These are phyloP conservation scores for Cheilosia variabilis DNA, from an alignment of 2,888 invertebrate genomes.

Conservation along the genomic window DNA sequence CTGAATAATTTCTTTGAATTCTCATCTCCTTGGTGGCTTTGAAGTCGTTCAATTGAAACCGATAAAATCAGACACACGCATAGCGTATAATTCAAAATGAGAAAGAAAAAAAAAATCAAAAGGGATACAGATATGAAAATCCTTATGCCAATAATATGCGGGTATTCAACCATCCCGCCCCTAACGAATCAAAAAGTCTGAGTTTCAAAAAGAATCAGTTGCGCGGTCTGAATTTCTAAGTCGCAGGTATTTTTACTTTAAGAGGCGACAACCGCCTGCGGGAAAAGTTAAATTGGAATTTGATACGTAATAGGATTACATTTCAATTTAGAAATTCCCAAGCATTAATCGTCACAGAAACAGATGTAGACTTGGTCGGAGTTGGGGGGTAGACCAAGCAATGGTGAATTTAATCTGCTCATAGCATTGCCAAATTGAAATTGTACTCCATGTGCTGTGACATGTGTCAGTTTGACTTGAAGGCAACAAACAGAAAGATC, in stretches of 20 bases:
- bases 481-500: neutral
- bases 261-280: neutral
- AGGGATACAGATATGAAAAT: neutral
- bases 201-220: neutral
- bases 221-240: neutral
- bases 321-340: slow-evolving; percentile 53
- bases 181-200: neutral
- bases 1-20: neutral
- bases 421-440: neutral
- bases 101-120: no score
- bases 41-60: slow-evolving; percentile 5
- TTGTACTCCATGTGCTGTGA: slow-evolving; percentile 3
- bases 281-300: slow-evolving; percentile 64
- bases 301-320: slow-evolving; percentile 61
- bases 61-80: slow-evolving; percentile 22
- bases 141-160: slow-evolving; percentile 48
- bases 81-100: neutral
- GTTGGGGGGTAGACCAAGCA: neutral
- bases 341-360: slow-evolving; percentile 48
- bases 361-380: neutral
- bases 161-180: neutral
- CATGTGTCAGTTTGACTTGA: slow-evolving; percentile 21
- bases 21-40: slow-evolving; percentile 12
- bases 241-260: neutral
- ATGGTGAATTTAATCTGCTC: neutral